Evolutionary conservation across 2,113 vertebrate species (phyloP).

Genomic region (Macrotis lagotis): DNA sequence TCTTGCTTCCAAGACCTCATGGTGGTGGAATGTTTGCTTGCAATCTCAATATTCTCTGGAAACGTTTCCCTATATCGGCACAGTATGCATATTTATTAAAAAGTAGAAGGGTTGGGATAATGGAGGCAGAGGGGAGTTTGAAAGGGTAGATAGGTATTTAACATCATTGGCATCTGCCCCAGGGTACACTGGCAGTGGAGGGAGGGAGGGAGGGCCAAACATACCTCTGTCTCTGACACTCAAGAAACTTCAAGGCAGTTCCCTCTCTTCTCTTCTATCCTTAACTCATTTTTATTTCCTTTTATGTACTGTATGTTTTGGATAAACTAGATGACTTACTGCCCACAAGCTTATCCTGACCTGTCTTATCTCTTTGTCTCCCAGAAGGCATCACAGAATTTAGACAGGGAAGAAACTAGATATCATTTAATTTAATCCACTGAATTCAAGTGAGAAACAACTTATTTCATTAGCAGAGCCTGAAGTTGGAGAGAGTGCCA

Average conservation of each 20-base stretch:
- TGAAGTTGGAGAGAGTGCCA: neutral
- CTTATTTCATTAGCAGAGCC: neutral
- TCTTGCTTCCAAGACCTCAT: neutral
- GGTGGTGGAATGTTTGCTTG: neutral
- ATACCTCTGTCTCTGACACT: neutral
- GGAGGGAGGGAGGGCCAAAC: neutral
- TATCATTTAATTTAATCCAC: neutral
- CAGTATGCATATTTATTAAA: neutral
- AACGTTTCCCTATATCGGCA: neutral
- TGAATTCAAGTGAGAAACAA: neutral
- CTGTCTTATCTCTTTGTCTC: neutral
- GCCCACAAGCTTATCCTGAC: neutral
- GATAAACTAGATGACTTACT: neutral
- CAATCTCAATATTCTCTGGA: neutral
- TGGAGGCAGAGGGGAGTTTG: neutral
- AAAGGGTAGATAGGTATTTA: neutral
- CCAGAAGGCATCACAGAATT: neutral
- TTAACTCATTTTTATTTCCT: neutral
- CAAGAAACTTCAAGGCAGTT: neutral
- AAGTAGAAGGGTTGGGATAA: neutral
- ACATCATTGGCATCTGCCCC: neutral
- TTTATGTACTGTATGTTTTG: neutral
- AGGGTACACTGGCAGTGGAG: neutral
- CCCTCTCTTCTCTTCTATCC: neutral
- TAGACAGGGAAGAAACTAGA: neutral